Evolutionary conservation across 2,797 vertebrate genomes (phyloP).

Genomic region (Enteromius trimaculatus): DNA sequence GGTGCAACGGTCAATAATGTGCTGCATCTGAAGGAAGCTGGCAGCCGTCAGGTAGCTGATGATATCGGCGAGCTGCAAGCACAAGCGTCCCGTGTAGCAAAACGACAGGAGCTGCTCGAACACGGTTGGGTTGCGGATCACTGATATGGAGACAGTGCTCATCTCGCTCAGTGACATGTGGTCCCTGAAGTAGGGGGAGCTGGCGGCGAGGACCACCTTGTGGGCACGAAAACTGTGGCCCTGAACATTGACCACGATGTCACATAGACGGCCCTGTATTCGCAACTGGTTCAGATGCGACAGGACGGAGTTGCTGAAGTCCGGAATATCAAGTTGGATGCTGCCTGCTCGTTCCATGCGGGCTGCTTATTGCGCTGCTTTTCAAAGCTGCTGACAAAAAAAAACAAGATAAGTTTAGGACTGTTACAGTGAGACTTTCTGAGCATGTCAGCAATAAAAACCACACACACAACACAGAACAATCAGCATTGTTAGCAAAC

Average conservation of each 20-base stretch:
- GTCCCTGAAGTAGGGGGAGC: conserved; percentile 97
- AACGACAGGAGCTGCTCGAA: conserved; percentile 97
- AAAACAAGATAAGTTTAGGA: background rate
- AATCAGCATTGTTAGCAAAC: background rate
- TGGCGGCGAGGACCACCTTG: conserved; percentile 97
- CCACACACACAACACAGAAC: background rate
- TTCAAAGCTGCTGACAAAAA: conserved; percentile 37
- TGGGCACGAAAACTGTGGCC: conserved; percentile 96
- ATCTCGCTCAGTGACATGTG: conserved; percentile 99
- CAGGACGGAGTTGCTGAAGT: conserved; percentile 98
- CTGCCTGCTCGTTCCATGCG: conserved; percentile 94
- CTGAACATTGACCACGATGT: conserved; percentile 97
- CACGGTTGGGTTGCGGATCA: conserved; percentile 94
- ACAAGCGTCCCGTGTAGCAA: conserved; percentile 95
- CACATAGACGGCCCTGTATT: conserved; percentile 94
- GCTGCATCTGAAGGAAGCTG: conserved; percentile 98
- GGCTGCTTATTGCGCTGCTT: conserved; percentile 42
- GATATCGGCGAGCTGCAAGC: conserved; percentile 94
- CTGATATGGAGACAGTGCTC: conserved; percentile 95
- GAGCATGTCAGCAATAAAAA: background rate
- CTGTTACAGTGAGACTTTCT: background rate
- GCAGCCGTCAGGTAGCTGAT: conserved; percentile 97
- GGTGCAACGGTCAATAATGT: conserved; percentile 97
- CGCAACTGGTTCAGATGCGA: conserved; percentile 95
- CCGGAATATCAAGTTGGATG: conserved; percentile 95